Evolutionary conservation across 2,888 invertebrate genomes (phyloP), one percentile per base, ranked within the genome.

Genomic region (Chrysomela aeneicollis): DNA sequence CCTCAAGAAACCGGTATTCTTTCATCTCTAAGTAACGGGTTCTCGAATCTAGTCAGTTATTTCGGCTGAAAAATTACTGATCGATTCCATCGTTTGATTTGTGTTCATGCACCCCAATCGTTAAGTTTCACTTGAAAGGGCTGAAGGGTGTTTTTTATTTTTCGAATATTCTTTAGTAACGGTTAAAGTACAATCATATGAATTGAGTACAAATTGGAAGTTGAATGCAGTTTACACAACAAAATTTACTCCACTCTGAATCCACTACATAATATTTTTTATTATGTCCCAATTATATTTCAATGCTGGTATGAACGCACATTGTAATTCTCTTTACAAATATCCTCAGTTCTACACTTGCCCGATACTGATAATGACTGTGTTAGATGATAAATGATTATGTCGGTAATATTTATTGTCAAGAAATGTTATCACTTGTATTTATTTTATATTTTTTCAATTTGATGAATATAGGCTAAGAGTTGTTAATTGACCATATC

Each of bases 31-130:
- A 89, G 90, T 74, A 92, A 86, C 78, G 91, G 93, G 17, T 88
- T 94, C 76, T 92, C 90, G 78, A 92, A 87, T 77, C 84, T 94
- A 73, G 90, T 93, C 71, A 93, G 90, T 78, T 87, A 92, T 77
- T 92, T 93, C 37, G 78, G 78, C 32, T 68, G 59, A 57, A 12
- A 18, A 18, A 21, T 42, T 4, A 57, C 9, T 26, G 18, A 15
- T 8, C 1, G 17, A 19, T n/a, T n/a, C n/a, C n/a, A n/a, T n/a
- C n/a, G n/a, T n/a, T n/a, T n/a, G n/a, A n/a, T n/a, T n/a, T n/a
- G n/a, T n/a, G n/a, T n/a, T n/a, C n/a, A n/a, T n/a, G n/a, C n/a
- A n/a, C n/a, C n/a, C n/a, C n/a, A n/a, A n/a, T n/a, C n/a, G n/a
- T n/a, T n/a, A n/a, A n/a, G n/a, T n/a, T n/a, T n/a, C n/a, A n/a